Percentiles rank a stretch among this genome's conserved stretches.
Conservation (phyloP, 2,888 invertebrate genomes). For the Zeuzera pyrina region DNA sequence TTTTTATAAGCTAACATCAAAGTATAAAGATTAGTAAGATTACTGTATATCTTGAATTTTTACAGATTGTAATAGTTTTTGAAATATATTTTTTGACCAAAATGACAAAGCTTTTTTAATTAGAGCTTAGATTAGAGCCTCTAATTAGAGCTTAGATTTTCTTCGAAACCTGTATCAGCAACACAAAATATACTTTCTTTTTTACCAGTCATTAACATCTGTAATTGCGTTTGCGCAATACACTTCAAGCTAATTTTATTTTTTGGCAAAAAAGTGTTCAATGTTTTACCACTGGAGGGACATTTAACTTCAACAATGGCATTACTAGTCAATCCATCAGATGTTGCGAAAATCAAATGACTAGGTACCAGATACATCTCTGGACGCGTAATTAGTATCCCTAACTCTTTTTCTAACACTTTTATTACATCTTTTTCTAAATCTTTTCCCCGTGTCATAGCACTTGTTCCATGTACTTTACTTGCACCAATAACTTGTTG, state of each 20-base stretch:
- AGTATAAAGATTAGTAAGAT: slow-evolving; percentile 5
- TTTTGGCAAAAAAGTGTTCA: slow-evolving; percentile 1
- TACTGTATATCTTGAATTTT: slow-evolving; percentile 3
- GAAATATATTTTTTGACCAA: slow-evolving; percentile 8
- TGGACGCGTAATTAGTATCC: slow-evolving; percentile 7
- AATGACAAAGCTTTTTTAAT: slow-evolving; percentile 5
- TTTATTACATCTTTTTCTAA: slow-evolving; percentile 10
- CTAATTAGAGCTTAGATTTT: slow-evolving; percentile 3
- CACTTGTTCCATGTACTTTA: slow-evolving; percentile 7
- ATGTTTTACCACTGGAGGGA: slow-evolving; percentile 8
- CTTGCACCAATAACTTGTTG: background rate
- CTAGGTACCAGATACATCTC: slow-evolving; percentile 7
- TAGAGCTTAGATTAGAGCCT: slow-evolving; percentile 3
- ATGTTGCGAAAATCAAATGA: slow-evolving; percentile 9
- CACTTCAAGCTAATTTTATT: slow-evolving; percentile 4
- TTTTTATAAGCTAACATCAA: slow-evolving; percentile 4
- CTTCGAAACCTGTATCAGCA: background rate
- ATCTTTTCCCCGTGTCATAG: slow-evolving; percentile 7
- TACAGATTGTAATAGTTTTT: slow-evolving; percentile 6
- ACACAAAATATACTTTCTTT: background rate
- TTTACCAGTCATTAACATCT: slow-evolving; percentile 1
- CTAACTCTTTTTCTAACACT: slow-evolving; percentile 4
- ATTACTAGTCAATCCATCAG: slow-evolving; percentile 9
- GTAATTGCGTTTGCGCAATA: slow-evolving; percentile 9
- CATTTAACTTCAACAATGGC: slow-evolving; percentile 10